These are phyloP conservation scores for Zosterops japonicus DNA, from an alignment of 2,113 vertebrate genomes.

Conservation along the genomic window DNA sequence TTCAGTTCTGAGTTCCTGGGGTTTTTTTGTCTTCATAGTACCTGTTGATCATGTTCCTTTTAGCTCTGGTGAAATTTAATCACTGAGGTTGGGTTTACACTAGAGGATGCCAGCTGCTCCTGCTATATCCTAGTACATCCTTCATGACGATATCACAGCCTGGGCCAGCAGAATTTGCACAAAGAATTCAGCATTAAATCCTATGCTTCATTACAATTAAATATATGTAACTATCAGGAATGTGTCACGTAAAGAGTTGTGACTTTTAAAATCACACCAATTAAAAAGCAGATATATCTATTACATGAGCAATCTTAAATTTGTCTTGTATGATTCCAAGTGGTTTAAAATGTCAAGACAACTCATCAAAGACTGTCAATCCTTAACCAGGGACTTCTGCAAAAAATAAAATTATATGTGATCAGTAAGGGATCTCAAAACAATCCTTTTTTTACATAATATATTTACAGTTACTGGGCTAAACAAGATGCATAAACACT, in stretches of 20 bases:
- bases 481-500: background rate
- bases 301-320: background rate
- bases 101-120: background rate
- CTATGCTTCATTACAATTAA: background rate
- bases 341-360: background rate
- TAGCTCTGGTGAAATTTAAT: background rate
- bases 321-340: background rate
- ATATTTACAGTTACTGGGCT: background rate
- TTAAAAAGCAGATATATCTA: background rate
- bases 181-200: background rate
- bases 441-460: background rate
- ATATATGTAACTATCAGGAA: background rate
- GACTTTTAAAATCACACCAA: background rate
- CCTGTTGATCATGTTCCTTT: background rate
- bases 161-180: background rate
- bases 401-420: background rate
- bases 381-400: background rate
- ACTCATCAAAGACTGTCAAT: background rate
- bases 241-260: background rate
- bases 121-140: background rate
- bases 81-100: background rate
- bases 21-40: background rate
- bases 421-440: background rate
- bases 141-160: background rate
- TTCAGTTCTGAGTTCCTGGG: background rate